Percentiles rank a stretch among this genome's conserved stretches.
These are phyloP conservation scores for Cryptomyrus ogoouensis DNA, from an alignment of 2,113 vertebrate species.

Conservation along the genomic window DNA sequence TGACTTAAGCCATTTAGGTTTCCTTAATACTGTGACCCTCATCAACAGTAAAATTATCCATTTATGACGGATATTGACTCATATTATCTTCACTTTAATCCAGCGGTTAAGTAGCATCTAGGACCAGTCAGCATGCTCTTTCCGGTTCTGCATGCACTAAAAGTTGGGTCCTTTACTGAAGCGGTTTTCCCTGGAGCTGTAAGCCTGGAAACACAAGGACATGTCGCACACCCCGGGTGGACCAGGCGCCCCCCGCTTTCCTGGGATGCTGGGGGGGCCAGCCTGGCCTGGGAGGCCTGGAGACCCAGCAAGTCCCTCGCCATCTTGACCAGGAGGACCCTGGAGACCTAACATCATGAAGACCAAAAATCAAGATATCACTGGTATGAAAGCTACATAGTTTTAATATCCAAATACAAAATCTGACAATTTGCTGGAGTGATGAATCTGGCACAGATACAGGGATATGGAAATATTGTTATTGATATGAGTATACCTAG, in stretches of 20 bases:
- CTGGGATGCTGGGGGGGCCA: constrained; percentile 53
- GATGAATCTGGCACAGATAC: too few species aligned
- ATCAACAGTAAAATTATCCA: not conserved
- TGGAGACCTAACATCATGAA: constrained; percentile 48
- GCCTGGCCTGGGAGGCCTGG: constrained; percentile 61
- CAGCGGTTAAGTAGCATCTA: not conserved
- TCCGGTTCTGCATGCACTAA: constrained; percentile 35
- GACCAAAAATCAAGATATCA: not conserved
- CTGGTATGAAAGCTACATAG: not conserved
- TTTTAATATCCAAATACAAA: not conserved
- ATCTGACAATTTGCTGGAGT: not conserved
- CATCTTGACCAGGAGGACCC: constrained; percentile 60
- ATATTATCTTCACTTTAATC: constrained; percentile 1
- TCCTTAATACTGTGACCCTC: not conserved
- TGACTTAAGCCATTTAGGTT: not conserved
- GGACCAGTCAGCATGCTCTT: not conserved
- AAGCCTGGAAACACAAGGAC: constrained; percentile 64
- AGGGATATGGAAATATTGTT: too few species aligned
- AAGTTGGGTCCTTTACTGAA: constrained; percentile 70
- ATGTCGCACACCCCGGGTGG: constrained; percentile 61
- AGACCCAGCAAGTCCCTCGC: constrained; percentile 55
- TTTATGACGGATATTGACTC: not conserved
- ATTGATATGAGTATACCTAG: too few species aligned
- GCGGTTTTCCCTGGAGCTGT: constrained; percentile 56
- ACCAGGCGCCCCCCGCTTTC: constrained; percentile 58